These are phyloP conservation scores for Lasioglossum zephyrum DNA, from an alignment of 2,888 invertebrate species.

Conservation along the genomic window DNA sequence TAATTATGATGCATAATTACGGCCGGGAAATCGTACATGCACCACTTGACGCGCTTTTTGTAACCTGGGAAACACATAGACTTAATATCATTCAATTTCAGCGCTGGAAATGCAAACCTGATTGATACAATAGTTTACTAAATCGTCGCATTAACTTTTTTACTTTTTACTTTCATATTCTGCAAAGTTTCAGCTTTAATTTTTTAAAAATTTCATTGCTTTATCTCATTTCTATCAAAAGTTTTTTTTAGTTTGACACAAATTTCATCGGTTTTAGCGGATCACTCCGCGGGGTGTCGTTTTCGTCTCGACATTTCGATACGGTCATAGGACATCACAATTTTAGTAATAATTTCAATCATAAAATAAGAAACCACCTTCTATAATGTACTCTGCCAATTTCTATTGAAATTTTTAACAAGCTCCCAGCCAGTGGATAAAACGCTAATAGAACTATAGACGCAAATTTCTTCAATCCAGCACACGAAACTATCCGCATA, in stretches of 20 bases:
- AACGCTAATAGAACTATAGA: background rate
- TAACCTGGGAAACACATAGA: background rate
- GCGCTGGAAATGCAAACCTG: background rate
- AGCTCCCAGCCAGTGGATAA: background rate
- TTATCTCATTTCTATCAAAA: too few relatives aligned
- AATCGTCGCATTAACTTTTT: background rate
- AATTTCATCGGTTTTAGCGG: too few relatives aligned
- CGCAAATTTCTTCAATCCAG: background rate
- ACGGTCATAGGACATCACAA: too few relatives aligned
- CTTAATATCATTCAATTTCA: background rate
- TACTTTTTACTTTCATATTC: background rate
- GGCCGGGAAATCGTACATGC: slow-evolving; percentile 46
- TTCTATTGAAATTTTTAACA: background rate
- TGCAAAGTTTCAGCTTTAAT: too few relatives aligned
- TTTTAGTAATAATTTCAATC: background rate
- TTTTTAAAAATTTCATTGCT: too few relatives aligned
- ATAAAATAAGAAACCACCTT: background rate
- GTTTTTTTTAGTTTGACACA: too few relatives aligned
- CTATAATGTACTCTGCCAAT: background rate
- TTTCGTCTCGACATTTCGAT: too few relatives aligned
- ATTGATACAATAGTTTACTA: background rate
- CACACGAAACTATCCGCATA: background rate
- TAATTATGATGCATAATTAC: slow-evolving; percentile 65
- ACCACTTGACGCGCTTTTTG: slow-evolving; percentile 14
- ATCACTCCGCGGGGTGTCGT: too few relatives aligned